Base-by-base conservation (phyloP, 2,888 invertebrate species). In the Cinara cedri region DNA sequence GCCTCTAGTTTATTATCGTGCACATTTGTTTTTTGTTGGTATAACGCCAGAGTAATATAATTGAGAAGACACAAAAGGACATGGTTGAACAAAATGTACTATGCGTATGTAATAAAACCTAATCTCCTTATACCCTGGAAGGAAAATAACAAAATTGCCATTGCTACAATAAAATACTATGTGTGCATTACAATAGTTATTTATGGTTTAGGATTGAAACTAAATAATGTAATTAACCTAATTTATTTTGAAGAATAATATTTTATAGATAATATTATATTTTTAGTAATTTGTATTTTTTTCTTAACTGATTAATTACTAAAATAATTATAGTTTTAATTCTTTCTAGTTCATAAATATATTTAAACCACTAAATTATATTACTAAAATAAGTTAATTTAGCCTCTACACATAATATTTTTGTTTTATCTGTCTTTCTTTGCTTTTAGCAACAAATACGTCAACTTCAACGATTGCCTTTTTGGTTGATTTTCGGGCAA, bases 1-100 rank as follows among this genome's bases (percentile, higher is more conserved):
- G 51, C 63, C 44, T 65, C 63, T 24, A 42, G 24, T 63, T 74
- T 54, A n/a, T 44, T 54, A 9, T 62, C 19, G 51, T 44, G n/a
- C 21, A 42, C 63, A n/a, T 74, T 62, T 24, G 34, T 51, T 19
- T 74, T 51, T 21, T 24, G 24, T 65, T 74, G 74, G 74, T 74
- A 24, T 1, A n/a, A 44, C 44, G 74, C 74, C 74, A 74, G 63
- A 13, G 44, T 42, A 42, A 42, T 65, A 74, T 54, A 74, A 65
- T 24, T 44, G 9, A 16, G n/a, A 54, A 63, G 21, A 63, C 21
- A 26, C 49, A 62, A 74, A 54, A 74, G 19, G n/a, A 34, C 42
- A 44, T 65, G 44, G 42, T 4, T 13, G 11, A 26, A 72, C 49
- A 62, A 72, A 72, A 72, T 62, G 26, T 60, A 26, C 60, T 49